Evolutionary conservation across 2,797 vertebrate species (phyloP).

Genomic region (Rhinogobio ventralis): DNA sequence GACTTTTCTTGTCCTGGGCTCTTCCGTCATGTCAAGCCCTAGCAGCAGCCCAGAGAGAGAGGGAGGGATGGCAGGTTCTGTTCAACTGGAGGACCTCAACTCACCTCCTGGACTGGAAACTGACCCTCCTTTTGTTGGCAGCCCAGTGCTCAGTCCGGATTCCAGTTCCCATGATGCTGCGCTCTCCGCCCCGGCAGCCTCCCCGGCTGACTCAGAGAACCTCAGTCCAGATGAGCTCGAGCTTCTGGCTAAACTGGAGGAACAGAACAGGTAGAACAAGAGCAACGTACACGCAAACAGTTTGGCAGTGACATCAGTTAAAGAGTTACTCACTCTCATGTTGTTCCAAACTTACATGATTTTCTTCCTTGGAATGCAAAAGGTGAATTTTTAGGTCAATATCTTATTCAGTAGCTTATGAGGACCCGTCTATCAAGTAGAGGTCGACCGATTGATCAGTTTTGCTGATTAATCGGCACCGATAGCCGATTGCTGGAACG

Average conservation of each 20-base stretch:
- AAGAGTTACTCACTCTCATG: too few relatives aligned
- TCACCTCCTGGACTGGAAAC: constrained; percentile 74
- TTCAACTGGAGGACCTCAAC: constrained; percentile 72
- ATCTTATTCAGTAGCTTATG: neutral
- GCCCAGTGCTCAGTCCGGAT: constrained; percentile 91
- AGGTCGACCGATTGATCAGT: too few relatives aligned
- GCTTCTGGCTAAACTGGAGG: constrained; percentile 93
- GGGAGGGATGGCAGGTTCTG: constrained; percentile 61
- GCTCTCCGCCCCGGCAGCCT: constrained; percentile 84
- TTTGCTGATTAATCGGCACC: too few relatives aligned
- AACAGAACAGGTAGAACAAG: constrained; percentile 88
- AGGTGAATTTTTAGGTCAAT: neutral
- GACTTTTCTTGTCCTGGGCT: constrained; percentile 44
- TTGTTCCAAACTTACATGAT: neutral
- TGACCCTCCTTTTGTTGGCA: constrained; percentile 81
- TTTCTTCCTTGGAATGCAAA: neutral
- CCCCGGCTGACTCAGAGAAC: constrained; percentile 91
- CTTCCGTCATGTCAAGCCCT: constrained; percentile 75
- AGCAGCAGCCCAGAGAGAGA: constrained; percentile 80
- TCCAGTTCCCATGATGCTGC: constrained; percentile 88
- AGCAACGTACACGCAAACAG: neutral
- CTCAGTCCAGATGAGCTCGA: constrained; percentile 94
- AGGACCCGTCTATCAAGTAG: neutral
- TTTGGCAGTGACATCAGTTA: too few relatives aligned
- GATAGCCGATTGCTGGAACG: too few relatives aligned